Base-by-base conservation (phyloP, 2,797 vertebrate genomes). In the Gymnothorax javanicus region DNA sequence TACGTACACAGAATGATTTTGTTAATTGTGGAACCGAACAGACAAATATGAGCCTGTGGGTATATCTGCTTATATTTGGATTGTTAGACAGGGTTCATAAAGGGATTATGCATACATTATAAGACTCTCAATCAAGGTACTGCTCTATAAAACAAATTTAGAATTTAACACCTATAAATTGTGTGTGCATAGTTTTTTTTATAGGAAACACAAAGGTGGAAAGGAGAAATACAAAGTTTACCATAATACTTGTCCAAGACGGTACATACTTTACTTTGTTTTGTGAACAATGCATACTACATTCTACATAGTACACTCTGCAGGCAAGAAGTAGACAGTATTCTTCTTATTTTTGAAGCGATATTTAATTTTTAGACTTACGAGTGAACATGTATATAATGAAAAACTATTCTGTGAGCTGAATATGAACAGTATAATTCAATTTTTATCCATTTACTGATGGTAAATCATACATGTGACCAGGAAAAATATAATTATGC, bases 221-320 rank as follows among this genome's bases (percentile, higher is more conserved):
- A 77, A 50, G 43, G 13, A 77, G 73, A 77, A 77, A 77, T 77
- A 43, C 25, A 71, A 27, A 25, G 7, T 6, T 79, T 79, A 52
- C 17, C 50, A 54, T 54, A 3, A 23, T 50, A 12, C 59, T 15
- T 57, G 6, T 71, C 15, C 4, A 85, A 43, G 13, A 56, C 20
- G 58, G 67, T 75, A 20, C 50, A 7, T 73, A 58, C 52, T 85
- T 85, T 84, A 11, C 58, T 58, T 54, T 54, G 77, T 56, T 81
- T 81, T 56, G 77, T 81, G 77, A 81, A 56, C 77, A n/a, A 23
- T 27, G 52, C 64, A 71, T 75, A 85, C 62, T 71, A 56, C 57
- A 85, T 11, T 57, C 33, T 84, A 84, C 27, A 84, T 84, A 69
- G 6, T 43, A 43, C 33, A 43, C 9, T 13, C 58, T 2, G 1